phyloP scores from a whole-genome alignment of 1,140 invertebrate species.

The Aphidius gifuensis region DNA sequence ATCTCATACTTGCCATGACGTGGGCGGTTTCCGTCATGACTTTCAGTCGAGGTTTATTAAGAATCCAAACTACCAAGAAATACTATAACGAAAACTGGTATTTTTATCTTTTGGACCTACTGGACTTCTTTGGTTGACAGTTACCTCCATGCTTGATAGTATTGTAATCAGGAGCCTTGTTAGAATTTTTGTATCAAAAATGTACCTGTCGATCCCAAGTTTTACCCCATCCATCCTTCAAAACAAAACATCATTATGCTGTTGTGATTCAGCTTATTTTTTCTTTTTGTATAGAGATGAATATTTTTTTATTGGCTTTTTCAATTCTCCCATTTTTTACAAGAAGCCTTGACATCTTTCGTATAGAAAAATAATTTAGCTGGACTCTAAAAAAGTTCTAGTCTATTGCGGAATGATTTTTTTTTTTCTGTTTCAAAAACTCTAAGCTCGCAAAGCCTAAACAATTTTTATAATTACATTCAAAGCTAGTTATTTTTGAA shows the following conservation, averaged over 20 bases:
- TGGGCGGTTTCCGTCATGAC: slow-evolving; percentile 36
- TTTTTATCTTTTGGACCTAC: slow-evolving; percentile 42
- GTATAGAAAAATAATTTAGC: no score
- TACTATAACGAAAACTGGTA: slow-evolving; percentile 38
- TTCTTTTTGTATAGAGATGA: no score
- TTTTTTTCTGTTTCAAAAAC: no score
- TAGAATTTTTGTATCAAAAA: slow-evolving; percentile 21
- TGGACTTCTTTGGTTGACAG: slow-evolving; percentile 28
- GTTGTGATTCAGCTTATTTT: no score
- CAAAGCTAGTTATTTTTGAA: no score
- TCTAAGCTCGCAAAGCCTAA: no score
- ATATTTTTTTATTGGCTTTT: no score
- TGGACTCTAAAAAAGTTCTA: no score
- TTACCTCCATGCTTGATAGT: slow-evolving; percentile 32
- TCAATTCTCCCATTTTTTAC: no score
- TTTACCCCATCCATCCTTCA: slow-evolving; percentile 1
- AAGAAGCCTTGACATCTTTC: no score
- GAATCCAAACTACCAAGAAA: slow-evolving; percentile 32
- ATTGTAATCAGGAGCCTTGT: slow-evolving; percentile 25
- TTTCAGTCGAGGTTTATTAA: slow-evolving; percentile 27
- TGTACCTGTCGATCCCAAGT: slow-evolving; percentile 21
- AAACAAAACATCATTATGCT: neutral
- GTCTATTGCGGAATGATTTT: no score
- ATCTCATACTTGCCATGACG: slow-evolving; percentile 25
- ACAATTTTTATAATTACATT: no score